These are phyloP conservation scores for Perodicticus potto DNA, from an alignment of 2,797 vertebrate genomes.

Conservation along the genomic window DNA sequence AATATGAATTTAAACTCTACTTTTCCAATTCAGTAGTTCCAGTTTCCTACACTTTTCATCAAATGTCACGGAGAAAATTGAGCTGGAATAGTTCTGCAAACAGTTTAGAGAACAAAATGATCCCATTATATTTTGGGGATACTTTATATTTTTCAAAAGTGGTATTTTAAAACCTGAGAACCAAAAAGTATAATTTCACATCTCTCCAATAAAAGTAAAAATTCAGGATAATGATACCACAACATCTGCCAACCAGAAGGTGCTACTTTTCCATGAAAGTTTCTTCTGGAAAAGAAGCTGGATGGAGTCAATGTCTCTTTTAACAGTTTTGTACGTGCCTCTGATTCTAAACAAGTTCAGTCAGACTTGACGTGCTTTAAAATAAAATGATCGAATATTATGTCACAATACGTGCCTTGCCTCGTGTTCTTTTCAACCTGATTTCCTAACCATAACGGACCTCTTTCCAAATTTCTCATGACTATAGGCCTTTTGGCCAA, in stretches of 20 bases:
- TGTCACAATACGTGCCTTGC: background rate
- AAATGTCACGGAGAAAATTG: background rate
- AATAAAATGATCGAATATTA: constrained; percentile 14
- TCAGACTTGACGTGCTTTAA: background rate
- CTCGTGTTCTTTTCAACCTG: background rate
- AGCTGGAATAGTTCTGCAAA: background rate
- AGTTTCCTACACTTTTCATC: background rate
- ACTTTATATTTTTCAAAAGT: background rate
- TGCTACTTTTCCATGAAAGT: background rate
- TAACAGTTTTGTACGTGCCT: background rate
- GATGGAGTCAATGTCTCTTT: background rate
- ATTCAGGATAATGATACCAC: background rate
- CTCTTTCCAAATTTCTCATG: constrained; percentile 40
- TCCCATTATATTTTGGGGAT: background rate
- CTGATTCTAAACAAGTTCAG: background rate
- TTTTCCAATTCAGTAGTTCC: background rate
- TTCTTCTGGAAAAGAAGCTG: background rate
- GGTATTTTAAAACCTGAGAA: background rate
- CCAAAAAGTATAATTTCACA: background rate
- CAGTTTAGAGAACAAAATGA: background rate
- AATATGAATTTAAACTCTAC: background rate
- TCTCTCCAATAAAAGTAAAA: background rate
- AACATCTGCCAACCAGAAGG: background rate
- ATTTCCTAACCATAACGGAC: background rate
- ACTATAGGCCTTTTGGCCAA: background rate